Evolutionary conservation across 2,113 vertebrate genomes (phyloP).

Genomic region (Erinaceus europaeus): DNA sequence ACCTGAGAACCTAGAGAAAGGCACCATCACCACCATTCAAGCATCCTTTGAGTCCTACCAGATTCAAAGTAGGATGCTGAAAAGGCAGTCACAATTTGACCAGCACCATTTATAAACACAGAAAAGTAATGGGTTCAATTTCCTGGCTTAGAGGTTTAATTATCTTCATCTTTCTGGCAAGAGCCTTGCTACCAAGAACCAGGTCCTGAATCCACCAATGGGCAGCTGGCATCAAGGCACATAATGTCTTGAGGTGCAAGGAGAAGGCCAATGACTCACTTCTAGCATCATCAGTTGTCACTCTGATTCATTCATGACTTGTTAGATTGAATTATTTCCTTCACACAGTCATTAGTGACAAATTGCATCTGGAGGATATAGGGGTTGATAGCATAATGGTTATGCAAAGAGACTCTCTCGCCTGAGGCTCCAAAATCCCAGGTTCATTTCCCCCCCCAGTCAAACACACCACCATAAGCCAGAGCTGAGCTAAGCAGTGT

Average conservation of each 20-base stretch:
- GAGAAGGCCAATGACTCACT: background rate
- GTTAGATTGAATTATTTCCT: conserved; percentile 3
- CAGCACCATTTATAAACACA: background rate
- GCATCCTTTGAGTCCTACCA: background rate
- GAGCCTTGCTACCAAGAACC: conserved; percentile 7
- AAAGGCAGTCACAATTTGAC: background rate
- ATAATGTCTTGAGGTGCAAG: background rate
- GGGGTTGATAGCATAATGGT: too few species aligned
- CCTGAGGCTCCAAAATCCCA: too few species aligned
- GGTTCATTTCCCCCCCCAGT: too few species aligned
- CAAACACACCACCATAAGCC: too few species aligned
- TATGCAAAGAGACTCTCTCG: too few species aligned
- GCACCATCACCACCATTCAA: background rate
- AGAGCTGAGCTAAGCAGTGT: too few species aligned
- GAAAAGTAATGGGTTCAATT: background rate
- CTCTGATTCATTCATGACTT: background rate
- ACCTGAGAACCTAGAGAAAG: conserved; percentile 24
- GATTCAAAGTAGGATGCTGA: background rate
- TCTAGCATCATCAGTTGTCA: background rate
- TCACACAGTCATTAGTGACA: conserved; percentile 6
- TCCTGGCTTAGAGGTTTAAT: background rate
- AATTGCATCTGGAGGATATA: too few species aligned
- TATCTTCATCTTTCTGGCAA: background rate
- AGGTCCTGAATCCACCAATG: background rate
- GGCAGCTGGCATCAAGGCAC: background rate